phyloP scores from a whole-genome alignment of 2,797 vertebrate genomes.

The Ara ararauna region DNA sequence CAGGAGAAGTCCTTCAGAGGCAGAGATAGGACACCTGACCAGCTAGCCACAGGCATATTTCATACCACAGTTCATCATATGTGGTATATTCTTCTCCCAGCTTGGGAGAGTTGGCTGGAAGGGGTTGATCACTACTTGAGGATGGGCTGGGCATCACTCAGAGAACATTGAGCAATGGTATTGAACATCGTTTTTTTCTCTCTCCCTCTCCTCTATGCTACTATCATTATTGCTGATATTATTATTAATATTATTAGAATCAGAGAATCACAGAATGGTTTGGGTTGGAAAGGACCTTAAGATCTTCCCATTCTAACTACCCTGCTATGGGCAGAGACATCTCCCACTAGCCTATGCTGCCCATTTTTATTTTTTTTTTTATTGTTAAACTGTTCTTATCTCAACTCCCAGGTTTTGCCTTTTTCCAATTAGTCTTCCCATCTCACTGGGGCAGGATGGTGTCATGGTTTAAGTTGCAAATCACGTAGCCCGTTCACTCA shows the following conservation, averaged over 20 bases:
- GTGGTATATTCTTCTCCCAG: neutral
- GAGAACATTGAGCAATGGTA: neutral
- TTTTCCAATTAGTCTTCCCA: neutral
- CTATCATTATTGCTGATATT: neutral
- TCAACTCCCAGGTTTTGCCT: neutral
- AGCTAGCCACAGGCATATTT: neutral
- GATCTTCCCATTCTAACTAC: neutral
- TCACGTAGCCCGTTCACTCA: too few species aligned
- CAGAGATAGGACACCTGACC: neutral
- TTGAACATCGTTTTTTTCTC: neutral
- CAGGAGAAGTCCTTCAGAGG: neutral
- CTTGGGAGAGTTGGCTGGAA: neutral
- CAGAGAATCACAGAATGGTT: neutral
- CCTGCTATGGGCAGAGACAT: neutral
- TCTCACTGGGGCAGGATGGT: neutral
- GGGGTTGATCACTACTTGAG: neutral
- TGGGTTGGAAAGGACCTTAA: neutral
- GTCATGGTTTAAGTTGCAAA: too few species aligned
- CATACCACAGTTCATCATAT: neutral
- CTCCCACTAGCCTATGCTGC: neutral
- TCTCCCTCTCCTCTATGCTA: neutral
- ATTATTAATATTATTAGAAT: neutral
- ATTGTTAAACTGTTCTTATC: neutral
- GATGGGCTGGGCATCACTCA: neutral
- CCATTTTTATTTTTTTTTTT: neutral